phyloP scores from a whole-genome alignment of 2,113 vertebrate species.

The Spermophilus dauricus region DNA sequence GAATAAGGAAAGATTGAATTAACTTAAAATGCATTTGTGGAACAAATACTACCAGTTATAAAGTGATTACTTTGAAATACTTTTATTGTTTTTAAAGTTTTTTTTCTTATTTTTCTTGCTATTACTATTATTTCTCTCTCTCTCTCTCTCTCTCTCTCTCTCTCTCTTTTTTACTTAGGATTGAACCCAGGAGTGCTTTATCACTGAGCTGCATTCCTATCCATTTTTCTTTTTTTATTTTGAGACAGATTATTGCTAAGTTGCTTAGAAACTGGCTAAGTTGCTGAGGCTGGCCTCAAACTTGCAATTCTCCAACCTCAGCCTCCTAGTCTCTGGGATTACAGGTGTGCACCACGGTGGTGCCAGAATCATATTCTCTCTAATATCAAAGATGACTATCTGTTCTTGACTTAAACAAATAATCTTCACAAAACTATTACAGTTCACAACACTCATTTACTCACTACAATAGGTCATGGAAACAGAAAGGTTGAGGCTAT shows the following conservation, averaged over 20 bases:
- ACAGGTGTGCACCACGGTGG: accelerated
- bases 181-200: not conserved
- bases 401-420: not conserved
- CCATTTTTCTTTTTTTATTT: not conserved
- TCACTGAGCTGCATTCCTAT: not conserved
- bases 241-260: not conserved
- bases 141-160: no score
- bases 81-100: not conserved
- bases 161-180: no score
- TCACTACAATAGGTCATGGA: not conserved
- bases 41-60: not conserved
- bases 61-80: not conserved
- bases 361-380: not conserved
- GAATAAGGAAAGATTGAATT: not conserved
- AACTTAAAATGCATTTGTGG: not conserved
- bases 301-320: not conserved
- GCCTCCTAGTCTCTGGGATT: not conserved
- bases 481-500: not conserved
- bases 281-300: not conserved
- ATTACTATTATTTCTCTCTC: no score
- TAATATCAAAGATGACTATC: not conserved
- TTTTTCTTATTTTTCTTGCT: not conserved
- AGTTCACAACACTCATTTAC: not conserved
- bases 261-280: not conserved
- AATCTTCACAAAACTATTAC: not conserved